Base-by-base conservation (phyloP, 2,113 vertebrate genomes). In the Notiomystis cincta region DNA sequence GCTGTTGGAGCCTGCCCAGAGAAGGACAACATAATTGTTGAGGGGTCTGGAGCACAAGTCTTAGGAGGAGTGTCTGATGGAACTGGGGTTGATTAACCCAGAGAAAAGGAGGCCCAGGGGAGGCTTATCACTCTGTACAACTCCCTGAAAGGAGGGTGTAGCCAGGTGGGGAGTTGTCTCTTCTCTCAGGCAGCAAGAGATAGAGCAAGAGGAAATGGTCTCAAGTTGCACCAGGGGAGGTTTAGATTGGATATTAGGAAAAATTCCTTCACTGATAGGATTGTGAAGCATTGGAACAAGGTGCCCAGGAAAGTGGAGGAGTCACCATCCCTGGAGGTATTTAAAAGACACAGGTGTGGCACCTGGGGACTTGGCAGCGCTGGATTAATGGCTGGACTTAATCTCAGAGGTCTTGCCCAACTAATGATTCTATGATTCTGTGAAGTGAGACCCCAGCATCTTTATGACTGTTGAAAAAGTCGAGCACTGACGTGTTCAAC, bases 401-500 rank as follows among this genome's bases (percentile, higher is more conserved):
- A 21, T 53, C 20, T 66, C 13, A 53, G 53, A 53, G 11, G 11
- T 40, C 28, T 45, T 47, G 14, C 17, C n/a, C 53, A 53, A 4
- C 24, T 60, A 25, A 19, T 40, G 14, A 54, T 31, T 60, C 13
- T 30, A 12, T 4, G 11, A 30, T 45, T 89, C 28, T 60, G 38
- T 9, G 3, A 50, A 70, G 11, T 23, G 38, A 64, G 35, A 67
- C 19, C 8, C 66, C 1, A 4, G 17, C 21, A 38, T 19, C 56
- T 75, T 87, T 56, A n/a, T 3, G 7, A 51, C 33, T 62, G 6
- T 38, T 3, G 4, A 64, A 44, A 64, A 82, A 64, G 23, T 50
- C 18, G 64, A 35, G 21, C n/a, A 25, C 2, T 69, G 24, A 9
- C 24, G 11, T 0, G 0, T 69, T 73, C 15, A 40, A 9, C 11